Evolutionary conservation across 2,797 vertebrate species (phyloP).

Genomic region (Balearica regulorum): DNA sequence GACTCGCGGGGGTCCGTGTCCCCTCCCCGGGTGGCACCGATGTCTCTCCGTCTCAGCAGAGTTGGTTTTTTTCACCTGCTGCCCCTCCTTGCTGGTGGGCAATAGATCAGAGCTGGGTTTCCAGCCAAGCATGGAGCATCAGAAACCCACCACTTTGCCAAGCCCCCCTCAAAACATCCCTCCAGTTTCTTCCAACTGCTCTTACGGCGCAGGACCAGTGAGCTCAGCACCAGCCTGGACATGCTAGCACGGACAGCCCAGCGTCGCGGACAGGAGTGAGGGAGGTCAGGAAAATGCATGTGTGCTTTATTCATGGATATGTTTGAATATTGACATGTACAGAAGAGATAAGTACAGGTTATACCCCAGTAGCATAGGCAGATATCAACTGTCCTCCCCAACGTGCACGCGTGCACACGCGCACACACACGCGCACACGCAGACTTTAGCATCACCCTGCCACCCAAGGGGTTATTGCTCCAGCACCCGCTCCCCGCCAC

Average conservation of each 20-base stretch:
- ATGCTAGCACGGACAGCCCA: rapidly evolving
- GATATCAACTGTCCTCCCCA: background rate
- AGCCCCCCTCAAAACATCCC: rapidly evolving
- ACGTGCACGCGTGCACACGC: rapidly evolving
- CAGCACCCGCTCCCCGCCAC: background rate
- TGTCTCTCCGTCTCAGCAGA: background rate
- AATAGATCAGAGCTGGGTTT: background rate
- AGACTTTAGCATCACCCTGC: background rate
- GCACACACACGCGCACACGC: background rate
- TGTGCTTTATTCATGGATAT: slow-evolving; percentile 70
- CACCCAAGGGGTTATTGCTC: background rate
- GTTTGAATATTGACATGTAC: slow-evolving; percentile 39
- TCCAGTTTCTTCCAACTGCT: background rate
- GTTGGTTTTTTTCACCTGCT: background rate
- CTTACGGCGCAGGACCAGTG: rapidly evolving
- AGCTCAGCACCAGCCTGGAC: background rate
- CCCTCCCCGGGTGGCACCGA: rapidly evolving
- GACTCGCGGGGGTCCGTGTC: rapidly evolving
- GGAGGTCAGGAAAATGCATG: slow-evolving; percentile 44
- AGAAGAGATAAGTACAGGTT: slow-evolving; percentile 50
- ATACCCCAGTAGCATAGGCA: background rate
- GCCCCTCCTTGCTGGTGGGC: background rate
- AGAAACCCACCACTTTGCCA: background rate
- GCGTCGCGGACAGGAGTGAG: rapidly evolving
- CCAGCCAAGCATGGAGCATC: rapidly evolving